Evolutionary conservation across 2,113 vertebrate species (phyloP).

Genomic region (Grallaria varia): DNA sequence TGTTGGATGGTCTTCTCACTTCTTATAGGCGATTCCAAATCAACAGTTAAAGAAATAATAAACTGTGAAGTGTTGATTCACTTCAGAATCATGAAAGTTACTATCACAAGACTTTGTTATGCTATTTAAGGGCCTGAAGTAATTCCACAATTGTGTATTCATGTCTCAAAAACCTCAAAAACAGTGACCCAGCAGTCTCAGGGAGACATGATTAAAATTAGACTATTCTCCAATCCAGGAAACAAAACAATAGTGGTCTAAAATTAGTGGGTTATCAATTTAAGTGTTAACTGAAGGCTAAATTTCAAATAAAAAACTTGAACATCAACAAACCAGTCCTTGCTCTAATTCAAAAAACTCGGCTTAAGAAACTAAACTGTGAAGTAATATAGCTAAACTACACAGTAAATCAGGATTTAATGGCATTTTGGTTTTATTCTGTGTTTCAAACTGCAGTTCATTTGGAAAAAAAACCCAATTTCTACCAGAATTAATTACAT

Average conservation of each 20-base stretch:
- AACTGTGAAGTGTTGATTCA: not conserved
- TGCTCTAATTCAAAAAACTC: not conserved
- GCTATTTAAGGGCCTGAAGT: not conserved
- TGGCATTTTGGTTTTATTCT: not conserved
- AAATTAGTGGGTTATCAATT: not conserved
- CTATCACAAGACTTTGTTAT: not conserved
- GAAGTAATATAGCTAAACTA: not conserved
- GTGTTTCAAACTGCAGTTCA: not conserved
- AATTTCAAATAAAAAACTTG: not conserved
- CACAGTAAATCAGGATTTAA: not conserved
- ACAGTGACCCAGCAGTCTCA: not conserved
- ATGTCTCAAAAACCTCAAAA: not conserved
- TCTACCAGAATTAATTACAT: not conserved
- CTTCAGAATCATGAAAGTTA: not conserved
- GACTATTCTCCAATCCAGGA: not conserved
- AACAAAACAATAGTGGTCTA: not conserved
- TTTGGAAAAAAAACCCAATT: not conserved
- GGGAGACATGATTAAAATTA: not conserved
- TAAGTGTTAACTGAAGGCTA: not conserved
- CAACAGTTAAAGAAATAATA: not conserved
- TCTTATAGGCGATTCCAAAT: not conserved
- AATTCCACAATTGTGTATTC: not conserved
- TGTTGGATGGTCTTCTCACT: not conserved
- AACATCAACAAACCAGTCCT: not conserved
- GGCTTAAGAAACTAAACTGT: not conserved